Evolutionary conservation across 2,113 vertebrate species (phyloP), one percentile per base, ranked within the genome.

Genomic region (human): DNA sequence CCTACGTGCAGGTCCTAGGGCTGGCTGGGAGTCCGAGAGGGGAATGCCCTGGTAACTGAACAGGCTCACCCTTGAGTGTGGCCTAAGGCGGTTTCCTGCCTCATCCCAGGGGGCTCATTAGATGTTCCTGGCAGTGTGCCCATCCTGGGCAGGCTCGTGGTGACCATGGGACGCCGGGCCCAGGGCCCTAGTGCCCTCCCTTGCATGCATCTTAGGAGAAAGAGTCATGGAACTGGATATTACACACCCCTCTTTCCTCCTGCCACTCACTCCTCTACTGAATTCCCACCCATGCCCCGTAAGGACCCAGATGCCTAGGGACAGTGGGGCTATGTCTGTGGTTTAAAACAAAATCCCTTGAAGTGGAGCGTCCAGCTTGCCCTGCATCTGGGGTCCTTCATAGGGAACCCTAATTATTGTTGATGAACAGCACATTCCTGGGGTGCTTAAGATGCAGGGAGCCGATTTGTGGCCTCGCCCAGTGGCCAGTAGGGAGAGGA

Each of bases 71-170:
- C 68, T 83, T 3, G 22, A 50, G 78, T 1, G 0, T 40, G 70
- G 93, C 89, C 50, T 3, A 9, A 83, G 75, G 43, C 18, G 0
- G 96, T 32, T 98, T 97, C 96, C 94, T 97, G 95, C 72, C 75
- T 89, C 43, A 9, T 95, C 98, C 90, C 96, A 17, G 27, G 96
- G 97, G 96, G 92, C 96, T 98, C 5, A 3, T 96, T 96, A 97
- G 83, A 57, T 96, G 87, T 92, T 93, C 91, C 97, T 95, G 97
- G 97, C 90, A 76, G 32, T 6, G 2, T 70, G 92, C 96, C 91
- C 45, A 16, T 50, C 52, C 30, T 79, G 55, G 45, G 75, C 76
- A 84, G 68, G 72, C 76, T 83, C 11, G 0, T 81, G 64, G 94
- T 90, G 85, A 90, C 89, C 66, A 32, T 18, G 48, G 72, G 89